Conservation (phyloP, 2,797 vertebrate species). For the Argya squamiceps region DNA sequence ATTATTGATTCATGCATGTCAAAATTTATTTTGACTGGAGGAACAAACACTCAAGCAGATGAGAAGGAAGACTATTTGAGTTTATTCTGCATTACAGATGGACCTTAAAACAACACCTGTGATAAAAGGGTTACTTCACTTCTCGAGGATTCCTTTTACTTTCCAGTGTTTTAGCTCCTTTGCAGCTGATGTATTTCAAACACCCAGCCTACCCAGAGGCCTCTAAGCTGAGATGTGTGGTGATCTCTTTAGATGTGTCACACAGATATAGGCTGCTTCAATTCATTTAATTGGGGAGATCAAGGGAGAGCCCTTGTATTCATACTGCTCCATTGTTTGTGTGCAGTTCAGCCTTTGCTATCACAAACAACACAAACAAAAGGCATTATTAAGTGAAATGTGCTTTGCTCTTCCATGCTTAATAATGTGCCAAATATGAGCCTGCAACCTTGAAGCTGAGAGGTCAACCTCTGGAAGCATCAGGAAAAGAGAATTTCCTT, state of each 20-base stretch:
- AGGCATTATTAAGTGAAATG: not conserved
- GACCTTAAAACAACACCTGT: not conserved
- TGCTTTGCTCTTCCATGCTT: not conserved
- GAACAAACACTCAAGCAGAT: not conserved
- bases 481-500: not conserved
- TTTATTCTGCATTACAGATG: not conserved
- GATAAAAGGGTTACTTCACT: not conserved
- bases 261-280: not conserved
- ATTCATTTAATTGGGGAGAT: not conserved
- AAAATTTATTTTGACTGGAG: not conserved
- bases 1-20: not conserved
- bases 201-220: not conserved
- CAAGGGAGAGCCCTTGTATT: not conserved
- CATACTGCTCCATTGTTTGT: not conserved
- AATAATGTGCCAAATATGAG: not conserved
- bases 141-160: not conserved
- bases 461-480: not conserved
- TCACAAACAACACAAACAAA: not conserved
- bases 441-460: not conserved
- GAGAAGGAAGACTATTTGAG: not conserved
- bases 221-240: not conserved
- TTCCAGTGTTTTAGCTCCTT: not conserved
- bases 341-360: not conserved
- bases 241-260: not conserved
- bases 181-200: not conserved